Conservation (phyloP, 2,797 vertebrate species). For the Gobio occitaniae region DNA sequence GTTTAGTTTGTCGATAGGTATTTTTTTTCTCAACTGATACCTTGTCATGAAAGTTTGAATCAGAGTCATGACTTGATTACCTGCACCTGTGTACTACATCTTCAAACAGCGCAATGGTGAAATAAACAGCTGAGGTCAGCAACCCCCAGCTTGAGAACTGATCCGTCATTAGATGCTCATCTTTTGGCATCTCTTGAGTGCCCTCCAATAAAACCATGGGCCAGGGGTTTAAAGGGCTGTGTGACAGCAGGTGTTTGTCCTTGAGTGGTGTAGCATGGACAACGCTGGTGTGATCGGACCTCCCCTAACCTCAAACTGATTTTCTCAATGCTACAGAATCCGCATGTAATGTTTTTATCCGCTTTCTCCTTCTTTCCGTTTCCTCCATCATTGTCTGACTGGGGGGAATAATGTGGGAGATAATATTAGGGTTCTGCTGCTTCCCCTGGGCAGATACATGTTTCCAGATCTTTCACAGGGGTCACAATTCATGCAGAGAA, state of each 20-base stretch:
- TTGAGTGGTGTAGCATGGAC: constrained; percentile 27
- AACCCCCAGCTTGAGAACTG: constrained; percentile 42
- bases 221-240: constrained; percentile 40
- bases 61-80: constrained; percentile 7
- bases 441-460: constrained; percentile 60
- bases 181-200: constrained; percentile 51
- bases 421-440: constrained; percentile 60
- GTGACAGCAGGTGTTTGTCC: constrained; percentile 56
- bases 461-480: constrained; percentile 63
- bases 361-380: background rate
- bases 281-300: background rate
- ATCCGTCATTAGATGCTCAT: constrained; percentile 43
- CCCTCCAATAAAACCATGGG: constrained; percentile 49
- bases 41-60: constrained; percentile 4
- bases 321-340: constrained; percentile 23
- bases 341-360: constrained; percentile 18
- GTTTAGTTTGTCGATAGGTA: background rate
- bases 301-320: constrained; percentile 10
- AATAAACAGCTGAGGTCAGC: constrained; percentile 40
- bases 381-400: constrained; percentile 24
- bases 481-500: constrained; percentile 59
- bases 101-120: constrained; percentile 26
- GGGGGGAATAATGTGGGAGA: constrained; percentile 48
- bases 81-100: constrained; percentile 17
- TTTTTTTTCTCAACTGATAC: background rate